Conservation (phyloP, 1,140 invertebrate species). For the Lepidostoma basale region DNA sequence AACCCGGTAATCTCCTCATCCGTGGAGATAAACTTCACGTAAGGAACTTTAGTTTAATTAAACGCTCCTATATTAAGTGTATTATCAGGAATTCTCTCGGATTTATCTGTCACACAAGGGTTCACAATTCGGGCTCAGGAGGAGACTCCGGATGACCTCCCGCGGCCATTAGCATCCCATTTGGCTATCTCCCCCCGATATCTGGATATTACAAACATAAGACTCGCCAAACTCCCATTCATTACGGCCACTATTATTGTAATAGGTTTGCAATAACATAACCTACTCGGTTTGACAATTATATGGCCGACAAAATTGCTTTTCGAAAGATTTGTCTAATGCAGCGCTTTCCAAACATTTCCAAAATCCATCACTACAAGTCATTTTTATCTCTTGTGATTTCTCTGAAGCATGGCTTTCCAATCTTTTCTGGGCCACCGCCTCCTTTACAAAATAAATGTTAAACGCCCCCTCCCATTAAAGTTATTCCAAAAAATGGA, state of each 20-base stretch:
- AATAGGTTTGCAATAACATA: neutral
- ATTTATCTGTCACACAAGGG: slow-evolving; percentile 13
- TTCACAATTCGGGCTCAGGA: neutral
- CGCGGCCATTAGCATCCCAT: neutral
- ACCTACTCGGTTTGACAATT: neutral
- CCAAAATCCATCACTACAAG: too few relatives aligned
- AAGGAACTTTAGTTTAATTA: slow-evolving; percentile 39
- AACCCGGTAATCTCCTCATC: slow-evolving; percentile 37
- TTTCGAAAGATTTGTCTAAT: too few relatives aligned
- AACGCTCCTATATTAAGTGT: slow-evolving; percentile 34
- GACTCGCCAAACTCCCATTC: neutral
- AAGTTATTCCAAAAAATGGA: too few relatives aligned
- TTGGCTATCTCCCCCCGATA: slow-evolving; percentile 10
- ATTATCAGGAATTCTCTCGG: slow-evolving; percentile 26
- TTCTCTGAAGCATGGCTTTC: too few relatives aligned
- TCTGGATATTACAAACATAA: slow-evolving; percentile 17
- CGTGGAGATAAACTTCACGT: slow-evolving; percentile 36
- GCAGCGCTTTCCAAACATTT: too few relatives aligned
- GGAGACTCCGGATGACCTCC: neutral
- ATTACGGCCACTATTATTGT: neutral
- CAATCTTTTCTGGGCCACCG: too few relatives aligned
- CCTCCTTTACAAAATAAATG: too few relatives aligned
- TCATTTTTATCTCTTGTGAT: too few relatives aligned
- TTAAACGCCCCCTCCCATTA: too few relatives aligned
- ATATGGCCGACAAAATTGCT: too few relatives aligned